Base-by-base conservation (phyloP, 92 coral and sea anemone species). In the Phenganax marumi region DNA sequence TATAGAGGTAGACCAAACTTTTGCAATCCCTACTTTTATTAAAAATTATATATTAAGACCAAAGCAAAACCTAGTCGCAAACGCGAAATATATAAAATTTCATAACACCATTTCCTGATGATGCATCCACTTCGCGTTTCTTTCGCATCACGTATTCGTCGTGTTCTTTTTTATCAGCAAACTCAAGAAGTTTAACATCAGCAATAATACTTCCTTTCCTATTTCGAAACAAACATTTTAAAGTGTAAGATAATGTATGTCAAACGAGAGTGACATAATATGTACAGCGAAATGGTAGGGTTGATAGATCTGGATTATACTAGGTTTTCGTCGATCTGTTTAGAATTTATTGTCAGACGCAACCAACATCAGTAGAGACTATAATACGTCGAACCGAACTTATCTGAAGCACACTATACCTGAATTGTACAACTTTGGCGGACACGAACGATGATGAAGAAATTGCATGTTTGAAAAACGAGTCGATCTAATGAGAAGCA, bases 131-230 rank as follows among this genome's bases (percentile, higher is more conserved):
- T 12, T 62, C 50, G 10, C 72, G 72, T 25, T 66, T 66, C 25
- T 66, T 25, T 25, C 72, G 25, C 12, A 66, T 33, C 48, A 47
- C 24, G 33, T 1, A 19, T n/a, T 62, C 26, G 18, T 19, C 8
- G 14, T 66, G 72, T 23, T 66, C 49, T 25, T 25, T n/a, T 10
- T 66, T 11, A 11, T 66, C 57, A n/a, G 58, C 58, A 55, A 78
- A 78, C 11, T 78, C 73, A 25, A 78, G 73, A 25, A 78, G 73
- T 50, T 60, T 78, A 9, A 78, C 13, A 47, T 78, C 83, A 12
- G 83, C 83, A 78, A 78, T 78, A 10, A 78, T 50, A 23, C 83
- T 78, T 43, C 83, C 83, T 22, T 62, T 78, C 68, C 83, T 78
- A 19, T 49, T 49, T 14, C 10, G 47, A 52, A 52, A 47, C 24